Conservation (phyloP, 2,113 vertebrate species). For the Leptobrachium ailaonicum region DNA sequence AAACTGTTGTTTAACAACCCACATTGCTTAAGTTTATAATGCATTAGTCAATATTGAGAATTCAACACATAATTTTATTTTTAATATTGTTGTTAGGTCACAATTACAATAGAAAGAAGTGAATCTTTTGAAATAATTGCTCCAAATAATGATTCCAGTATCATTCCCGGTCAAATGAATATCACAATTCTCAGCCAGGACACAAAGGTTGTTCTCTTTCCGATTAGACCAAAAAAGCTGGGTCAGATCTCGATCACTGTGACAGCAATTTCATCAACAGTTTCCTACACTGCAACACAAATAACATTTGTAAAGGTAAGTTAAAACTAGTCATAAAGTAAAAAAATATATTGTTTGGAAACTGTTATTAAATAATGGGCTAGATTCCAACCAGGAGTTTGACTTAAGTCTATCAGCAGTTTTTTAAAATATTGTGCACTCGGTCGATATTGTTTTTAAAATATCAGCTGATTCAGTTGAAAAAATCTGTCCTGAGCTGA, state of each 20-base stretch:
- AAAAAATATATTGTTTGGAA: neutral
- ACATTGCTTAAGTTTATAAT: neutral
- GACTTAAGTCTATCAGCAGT: neutral
- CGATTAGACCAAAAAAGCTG: conserved; percentile 72
- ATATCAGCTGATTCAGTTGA: too few species aligned
- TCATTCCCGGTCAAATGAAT: conserved; percentile 55
- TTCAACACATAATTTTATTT: neutral
- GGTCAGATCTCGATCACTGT: conserved; percentile 80
- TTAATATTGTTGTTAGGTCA: conserved; percentile 65
- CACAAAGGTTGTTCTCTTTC: conserved; percentile 67
- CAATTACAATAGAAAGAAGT: conserved; percentile 68
- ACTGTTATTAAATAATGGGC: neutral
- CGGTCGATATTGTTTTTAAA: too few species aligned
- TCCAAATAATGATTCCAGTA: conserved; percentile 54
- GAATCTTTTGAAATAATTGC: conserved; percentile 74
- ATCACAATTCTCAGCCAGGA: conserved; percentile 66
- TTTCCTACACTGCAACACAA: conserved; percentile 69
- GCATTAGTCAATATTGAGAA: too few species aligned
- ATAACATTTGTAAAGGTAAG: conserved; percentile 85
- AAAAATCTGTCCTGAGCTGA: too few species aligned
- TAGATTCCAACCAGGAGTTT: neutral
- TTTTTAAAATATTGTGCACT: too few species aligned
- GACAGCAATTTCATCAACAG: conserved; percentile 64
- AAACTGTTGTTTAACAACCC: neutral
- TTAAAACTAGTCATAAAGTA: neutral